Evolutionary conservation across 2,888 invertebrate species (phyloP).

Genomic region (Volucella inanis): DNA sequence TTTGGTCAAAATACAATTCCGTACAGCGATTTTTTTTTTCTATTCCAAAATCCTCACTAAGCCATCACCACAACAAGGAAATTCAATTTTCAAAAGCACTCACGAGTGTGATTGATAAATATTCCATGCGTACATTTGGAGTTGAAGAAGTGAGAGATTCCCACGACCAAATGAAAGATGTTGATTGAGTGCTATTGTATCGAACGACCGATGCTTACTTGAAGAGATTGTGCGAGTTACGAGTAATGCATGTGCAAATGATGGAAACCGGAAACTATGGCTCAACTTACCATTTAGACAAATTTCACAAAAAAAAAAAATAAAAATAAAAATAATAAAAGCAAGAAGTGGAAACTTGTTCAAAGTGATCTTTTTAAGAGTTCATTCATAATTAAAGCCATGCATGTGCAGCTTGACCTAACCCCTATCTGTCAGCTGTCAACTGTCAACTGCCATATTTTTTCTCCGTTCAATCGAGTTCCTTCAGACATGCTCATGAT

Average conservation of each 20-base stretch:
- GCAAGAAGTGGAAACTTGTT: background rate
- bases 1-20: constrained; percentile 33
- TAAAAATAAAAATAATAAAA: background rate
- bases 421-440: constrained; percentile 71
- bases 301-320: constrained; percentile 4
- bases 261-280: constrained; percentile 62
- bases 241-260: background rate
- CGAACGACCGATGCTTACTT: constrained; percentile 22
- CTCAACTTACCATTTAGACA: constrained; percentile 52
- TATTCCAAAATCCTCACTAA: constrained; percentile 2
- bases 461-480: constrained; percentile 50
- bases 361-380: background rate
- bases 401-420: constrained; percentile 35
- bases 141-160: constrained; percentile 35
- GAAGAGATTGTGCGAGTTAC: constrained; percentile 12
- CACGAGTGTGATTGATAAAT: constrained; percentile 48
- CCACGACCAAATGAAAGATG: constrained; percentile 45
- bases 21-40: constrained; percentile 20
- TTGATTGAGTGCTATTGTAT: constrained; percentile 56
- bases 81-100: constrained; percentile 53
- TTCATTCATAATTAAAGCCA: constrained; percentile 19
- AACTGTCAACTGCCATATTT: constrained; percentile 24
- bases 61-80: constrained; percentile 4
- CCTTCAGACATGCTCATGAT: constrained; percentile 52
- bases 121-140: constrained; percentile 39